phyloP scores from a whole-genome alignment of 2,113 vertebrate genomes.

The Phylloscopus trochilus region DNA sequence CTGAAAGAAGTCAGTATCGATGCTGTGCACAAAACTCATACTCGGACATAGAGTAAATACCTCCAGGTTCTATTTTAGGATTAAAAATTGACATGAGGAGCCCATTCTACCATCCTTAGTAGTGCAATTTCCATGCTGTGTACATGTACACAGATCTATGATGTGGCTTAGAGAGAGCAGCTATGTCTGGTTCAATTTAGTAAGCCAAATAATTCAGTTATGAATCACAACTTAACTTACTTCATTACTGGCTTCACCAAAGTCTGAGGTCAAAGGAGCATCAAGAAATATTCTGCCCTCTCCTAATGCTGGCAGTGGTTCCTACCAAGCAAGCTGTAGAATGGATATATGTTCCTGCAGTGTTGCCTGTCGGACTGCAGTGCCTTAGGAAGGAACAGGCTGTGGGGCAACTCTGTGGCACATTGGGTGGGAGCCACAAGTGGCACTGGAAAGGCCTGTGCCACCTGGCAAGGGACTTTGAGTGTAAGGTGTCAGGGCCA shows the following conservation, averaged over 20 bases:
- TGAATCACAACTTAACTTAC: neutral
- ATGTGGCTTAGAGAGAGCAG: neutral
- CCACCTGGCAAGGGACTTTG: neutral
- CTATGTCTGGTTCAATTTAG: neutral
- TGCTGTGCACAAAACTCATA: neutral
- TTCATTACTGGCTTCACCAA: neutral
- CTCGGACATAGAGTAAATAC: neutral
- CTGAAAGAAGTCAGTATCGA: neutral
- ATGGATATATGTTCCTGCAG: neutral
- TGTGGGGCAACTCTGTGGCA: neutral
- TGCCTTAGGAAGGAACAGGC: neutral
- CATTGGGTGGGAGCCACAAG: fast-evolving
- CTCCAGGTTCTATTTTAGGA: neutral
- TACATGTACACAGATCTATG: neutral
- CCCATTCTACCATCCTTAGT: neutral
- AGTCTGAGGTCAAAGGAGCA: neutral
- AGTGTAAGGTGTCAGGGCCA: neutral
- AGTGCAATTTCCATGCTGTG: neutral
- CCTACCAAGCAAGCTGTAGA: neutral
- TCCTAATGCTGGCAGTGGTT: neutral
- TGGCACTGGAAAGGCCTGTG: neutral
- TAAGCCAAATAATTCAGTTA: neutral
- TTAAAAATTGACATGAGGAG: neutral
- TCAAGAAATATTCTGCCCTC: neutral
- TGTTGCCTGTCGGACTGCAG: neutral